Percentiles rank a stretch among this genome's conserved stretches.
phyloP scores from a whole-genome alignment of 2,113 vertebrate genomes.

The Heptranchias perlo region DNA sequence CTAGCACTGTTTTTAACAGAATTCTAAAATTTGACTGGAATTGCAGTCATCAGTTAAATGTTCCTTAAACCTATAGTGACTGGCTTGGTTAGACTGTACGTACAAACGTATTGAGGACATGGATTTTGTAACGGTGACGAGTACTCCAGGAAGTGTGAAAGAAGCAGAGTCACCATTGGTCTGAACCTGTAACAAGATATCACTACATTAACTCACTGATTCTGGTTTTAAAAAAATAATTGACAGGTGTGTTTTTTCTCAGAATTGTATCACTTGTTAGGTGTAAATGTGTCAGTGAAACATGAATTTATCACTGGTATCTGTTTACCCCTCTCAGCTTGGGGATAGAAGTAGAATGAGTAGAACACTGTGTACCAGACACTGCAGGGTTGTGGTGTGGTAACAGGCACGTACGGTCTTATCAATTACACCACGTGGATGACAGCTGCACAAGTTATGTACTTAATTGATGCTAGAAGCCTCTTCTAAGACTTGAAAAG shows the following conservation, averaged over 20 bases:
- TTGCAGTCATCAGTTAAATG: not conserved
- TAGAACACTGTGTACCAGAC: not conserved
- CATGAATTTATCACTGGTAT: not conserved
- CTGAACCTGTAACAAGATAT: not conserved
- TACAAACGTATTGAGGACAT: not conserved
- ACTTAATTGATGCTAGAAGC: not conserved
- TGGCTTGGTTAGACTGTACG: not conserved
- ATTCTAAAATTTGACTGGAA: not conserved
- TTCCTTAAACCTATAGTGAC: not conserved
- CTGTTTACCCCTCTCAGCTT: not conserved
- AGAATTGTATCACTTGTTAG: not conserved
- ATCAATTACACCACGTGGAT: not conserved
- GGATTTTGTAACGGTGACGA: not conserved
- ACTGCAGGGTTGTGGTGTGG: not conserved
- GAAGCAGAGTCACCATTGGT: not conserved
- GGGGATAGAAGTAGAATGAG: not conserved
- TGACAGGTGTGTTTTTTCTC: not conserved
- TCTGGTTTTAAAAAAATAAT: not conserved
- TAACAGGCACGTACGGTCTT: not conserved
- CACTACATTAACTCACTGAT: not conserved
- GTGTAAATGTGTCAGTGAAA: constrained; percentile 19
- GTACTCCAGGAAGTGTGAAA: not conserved
- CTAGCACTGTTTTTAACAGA: not conserved
- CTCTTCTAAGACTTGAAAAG: not conserved
- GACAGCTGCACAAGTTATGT: not conserved